Base-by-base conservation (phyloP, 2,113 vertebrate species). In the Elachura formosa region DNA sequence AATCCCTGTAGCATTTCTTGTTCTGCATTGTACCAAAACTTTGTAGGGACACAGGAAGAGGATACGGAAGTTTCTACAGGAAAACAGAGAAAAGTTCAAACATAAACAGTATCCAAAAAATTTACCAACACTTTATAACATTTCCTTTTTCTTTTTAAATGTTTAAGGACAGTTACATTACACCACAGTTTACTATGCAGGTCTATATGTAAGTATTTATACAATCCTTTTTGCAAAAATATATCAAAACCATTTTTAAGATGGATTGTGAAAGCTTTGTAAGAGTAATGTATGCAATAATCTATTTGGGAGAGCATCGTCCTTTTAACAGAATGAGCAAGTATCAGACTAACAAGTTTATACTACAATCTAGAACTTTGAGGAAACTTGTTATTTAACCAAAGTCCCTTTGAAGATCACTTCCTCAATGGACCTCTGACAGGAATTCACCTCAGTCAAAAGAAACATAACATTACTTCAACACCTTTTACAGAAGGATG, bases 81-180 rank as follows among this genome's bases (percentile, higher is more conserved):
- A 98, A 98, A 98, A 98, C 85, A 46, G 96, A 98, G 97, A 98
- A 98, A 98, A 98, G 97, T 98, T 98, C 94, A 98, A 98, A 98
- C 96, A 85, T 97, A 98, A 98, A 98, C 97, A 98, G 95, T 89
- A 95, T 98, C 98, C 97, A 97, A 97, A 97, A 97, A 97, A 95
- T 97, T 98, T 98, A 97, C 97, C 97, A 98, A 98, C 94, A 97
- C 85, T 91, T 95, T 92, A 74, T 94, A 97, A 91, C 64, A 72
- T 97, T 98, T 98, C 97, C 97, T 97, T 96, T 95, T 69, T 40
- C 68, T 92, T 85, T 89, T 84, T 51, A 89, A 93, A 91, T 43
- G 28, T 86, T 94, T 89, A 22, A 88, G 45, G 48, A 43, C 51
- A 59, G 22, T 59, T 79, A 49, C 5, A 63, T 78, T 88, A 36